Percentiles rank a stretch among this genome's conserved stretches.
phyloP scores from a whole-genome alignment of 2,888 invertebrate genomes.

The Zootermopsis nevadensis region DNA sequence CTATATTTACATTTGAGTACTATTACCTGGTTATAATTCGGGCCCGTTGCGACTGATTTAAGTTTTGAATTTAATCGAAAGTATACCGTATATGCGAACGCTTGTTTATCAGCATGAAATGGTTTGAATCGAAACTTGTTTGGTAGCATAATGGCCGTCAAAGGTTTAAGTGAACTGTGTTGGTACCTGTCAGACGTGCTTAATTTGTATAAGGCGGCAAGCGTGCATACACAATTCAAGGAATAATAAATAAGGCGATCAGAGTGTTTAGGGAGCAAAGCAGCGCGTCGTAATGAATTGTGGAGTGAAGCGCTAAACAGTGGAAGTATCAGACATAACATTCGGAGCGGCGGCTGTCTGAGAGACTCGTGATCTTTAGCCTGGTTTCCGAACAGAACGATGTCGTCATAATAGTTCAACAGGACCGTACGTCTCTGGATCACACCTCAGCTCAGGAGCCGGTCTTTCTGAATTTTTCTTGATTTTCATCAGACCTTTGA shows the following conservation, averaged over 20 bases:
- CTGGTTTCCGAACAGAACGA: background rate
- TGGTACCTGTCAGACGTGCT: background rate
- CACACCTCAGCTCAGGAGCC: too few relatives aligned
- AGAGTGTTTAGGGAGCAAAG: background rate
- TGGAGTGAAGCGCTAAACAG: background rate
- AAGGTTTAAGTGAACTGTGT: background rate
- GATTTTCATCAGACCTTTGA: too few relatives aligned
- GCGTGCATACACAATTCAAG: background rate
- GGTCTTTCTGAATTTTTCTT: too few relatives aligned
- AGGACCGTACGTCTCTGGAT: too few relatives aligned
- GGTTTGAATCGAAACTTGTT: too few relatives aligned
- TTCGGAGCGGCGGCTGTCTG: background rate
- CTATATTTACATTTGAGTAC: too few relatives aligned
- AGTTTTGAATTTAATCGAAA: too few relatives aligned
- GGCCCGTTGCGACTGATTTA: too few relatives aligned
- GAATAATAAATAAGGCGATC: slow-evolving; percentile 2
- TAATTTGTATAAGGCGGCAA: background rate
- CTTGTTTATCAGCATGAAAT: too few relatives aligned
- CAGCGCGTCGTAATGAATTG: background rate
- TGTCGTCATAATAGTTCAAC: too few relatives aligned
- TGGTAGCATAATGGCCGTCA: background rate
- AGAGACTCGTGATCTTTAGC: background rate
- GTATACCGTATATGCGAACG: too few relatives aligned
- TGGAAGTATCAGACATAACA: background rate
- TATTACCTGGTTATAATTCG: too few relatives aligned